These are phyloP conservation scores for Netelia inedita DNA, from an alignment of 2,888 invertebrate genomes.

Conservation along the genomic window DNA sequence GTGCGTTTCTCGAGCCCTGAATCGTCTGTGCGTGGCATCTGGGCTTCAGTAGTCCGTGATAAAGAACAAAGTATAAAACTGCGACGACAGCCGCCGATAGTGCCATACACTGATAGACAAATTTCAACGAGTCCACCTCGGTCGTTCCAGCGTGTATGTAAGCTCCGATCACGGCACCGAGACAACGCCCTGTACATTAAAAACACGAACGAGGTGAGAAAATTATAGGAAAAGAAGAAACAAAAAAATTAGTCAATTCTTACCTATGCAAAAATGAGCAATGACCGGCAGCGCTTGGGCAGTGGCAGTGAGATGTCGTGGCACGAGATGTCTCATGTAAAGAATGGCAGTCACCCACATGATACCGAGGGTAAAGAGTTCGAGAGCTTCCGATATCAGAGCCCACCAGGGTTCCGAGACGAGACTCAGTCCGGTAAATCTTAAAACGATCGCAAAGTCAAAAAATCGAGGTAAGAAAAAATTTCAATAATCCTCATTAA, in stretches of 20 bases:
- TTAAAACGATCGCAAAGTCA: constrained; percentile 46
- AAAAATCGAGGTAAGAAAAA: constrained; percentile 8
- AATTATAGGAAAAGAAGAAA: not conserved
- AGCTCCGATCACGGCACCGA: constrained; percentile 89
- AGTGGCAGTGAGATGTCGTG: constrained; percentile 91
- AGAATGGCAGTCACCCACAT: constrained; percentile 93
- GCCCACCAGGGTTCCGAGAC: constrained; percentile 88
- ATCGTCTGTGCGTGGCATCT: constrained; percentile 89
- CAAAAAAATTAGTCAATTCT: constrained; percentile 62
- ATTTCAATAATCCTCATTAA: constrained; percentile 41
- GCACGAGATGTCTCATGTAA: constrained; percentile 93
- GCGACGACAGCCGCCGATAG: constrained; percentile 89
- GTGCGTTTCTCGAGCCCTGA: constrained; percentile 88
- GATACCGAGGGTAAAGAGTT: constrained; percentile 91
- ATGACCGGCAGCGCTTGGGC: constrained; percentile 93
- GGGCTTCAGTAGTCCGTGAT: constrained; percentile 91
- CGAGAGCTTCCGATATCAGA: constrained; percentile 90
- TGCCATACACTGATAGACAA: constrained; percentile 89
- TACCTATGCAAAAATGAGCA: constrained; percentile 92
- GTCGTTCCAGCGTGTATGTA: constrained; percentile 84
- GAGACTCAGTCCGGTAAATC: constrained; percentile 80
- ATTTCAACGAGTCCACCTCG: constrained; percentile 85
- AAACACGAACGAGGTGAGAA: not conserved
- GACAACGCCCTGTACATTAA: constrained; percentile 88
- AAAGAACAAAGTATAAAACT: constrained; percentile 89